Base-by-base conservation (phyloP, 1,140 invertebrate genomes). In the Micrasema minimum region DNA sequence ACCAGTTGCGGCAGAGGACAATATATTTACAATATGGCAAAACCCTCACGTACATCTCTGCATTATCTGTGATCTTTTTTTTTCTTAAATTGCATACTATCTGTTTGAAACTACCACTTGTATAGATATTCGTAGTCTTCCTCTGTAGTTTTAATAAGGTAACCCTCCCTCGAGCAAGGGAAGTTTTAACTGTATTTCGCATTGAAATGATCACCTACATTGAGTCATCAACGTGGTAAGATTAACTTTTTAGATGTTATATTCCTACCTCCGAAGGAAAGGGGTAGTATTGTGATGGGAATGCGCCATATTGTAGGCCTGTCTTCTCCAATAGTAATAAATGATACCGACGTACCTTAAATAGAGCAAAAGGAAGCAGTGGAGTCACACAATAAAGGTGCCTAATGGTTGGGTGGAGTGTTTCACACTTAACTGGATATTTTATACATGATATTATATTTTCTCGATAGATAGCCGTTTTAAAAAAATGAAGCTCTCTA, bases 371-470 rank as follows among this genome's bases (percentile, higher is more conserved):
- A 50, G 46, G 12, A 31, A 31, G 31, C 23, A 16, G 61, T 50
- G 48, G 70, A 67, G 74, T 67, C 45, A 69, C 57, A 69, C 53
- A 75, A 66, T 71, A 69, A 66, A 69, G 74, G 74, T 75, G 74
- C 74, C 74, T 75, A 75, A 75, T 62, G 66, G 70, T 72, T 75
- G 69, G 73, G 74, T 66, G 66, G 73, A 72, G 53, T 59, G 67
- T 71, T 62, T 70, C 57, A 72, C 74, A 75, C 74, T 75, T 75
- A 72, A 75, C 74, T 72, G 62, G 46, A 75, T 75, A 75, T 75
- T 75, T 75, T 75, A 75, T 75, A 75, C 48, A 75, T 31, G 26
- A 7, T 31, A 31, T 31, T 31, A 31, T 72, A 72, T 75, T 75
- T 75, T 75, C 66, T 71, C 59, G 71, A 71, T 68, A 50, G 46